These are phyloP conservation scores for Notolepis coatsorum DNA, from an alignment of 2,797 vertebrate genomes.

Conservation along the genomic window DNA sequence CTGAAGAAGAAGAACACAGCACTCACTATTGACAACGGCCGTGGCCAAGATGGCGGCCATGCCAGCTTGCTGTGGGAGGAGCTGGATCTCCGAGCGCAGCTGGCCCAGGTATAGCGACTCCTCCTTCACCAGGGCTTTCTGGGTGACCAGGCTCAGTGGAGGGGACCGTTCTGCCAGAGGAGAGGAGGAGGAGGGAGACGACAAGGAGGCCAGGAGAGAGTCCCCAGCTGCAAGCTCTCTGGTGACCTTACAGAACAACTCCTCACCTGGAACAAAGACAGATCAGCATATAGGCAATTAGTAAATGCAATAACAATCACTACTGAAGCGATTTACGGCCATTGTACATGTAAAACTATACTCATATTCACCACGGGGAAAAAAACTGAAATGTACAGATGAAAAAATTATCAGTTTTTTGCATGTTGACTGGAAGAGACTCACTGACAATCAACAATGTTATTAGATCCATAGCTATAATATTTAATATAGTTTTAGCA, in stretches of 20 bases:
- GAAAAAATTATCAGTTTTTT: too few species aligned
- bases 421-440: too few species aligned
- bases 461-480: too few species aligned
- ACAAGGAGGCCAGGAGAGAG: conserved; percentile 71
- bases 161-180: conserved; percentile 60
- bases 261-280: conserved; percentile 74
- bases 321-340: too few species aligned
- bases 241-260: conserved; percentile 90
- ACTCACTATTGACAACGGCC: conserved; percentile 95
- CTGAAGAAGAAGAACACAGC: too few species aligned
- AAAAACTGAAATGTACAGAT: too few species aligned
- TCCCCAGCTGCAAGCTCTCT: conserved; percentile 77
- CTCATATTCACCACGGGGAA: too few species aligned
- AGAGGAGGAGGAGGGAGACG: conserved; percentile 53
- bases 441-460: too few species aligned
- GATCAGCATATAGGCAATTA: too few species aligned
- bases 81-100: conserved; percentile 89
- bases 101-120: conserved; percentile 76
- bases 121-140: conserved; percentile 75
- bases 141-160: conserved; percentile 58
- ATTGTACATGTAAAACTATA: too few species aligned
- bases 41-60: conserved; percentile 98
- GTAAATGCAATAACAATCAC: too few species aligned
- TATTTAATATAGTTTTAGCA: too few species aligned
- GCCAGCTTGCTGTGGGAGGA: conserved; percentile 96